These are phyloP conservation scores for Sphenodon punctatus DNA, from an alignment of 2,797 vertebrate genomes.

Conservation along the genomic window DNA sequence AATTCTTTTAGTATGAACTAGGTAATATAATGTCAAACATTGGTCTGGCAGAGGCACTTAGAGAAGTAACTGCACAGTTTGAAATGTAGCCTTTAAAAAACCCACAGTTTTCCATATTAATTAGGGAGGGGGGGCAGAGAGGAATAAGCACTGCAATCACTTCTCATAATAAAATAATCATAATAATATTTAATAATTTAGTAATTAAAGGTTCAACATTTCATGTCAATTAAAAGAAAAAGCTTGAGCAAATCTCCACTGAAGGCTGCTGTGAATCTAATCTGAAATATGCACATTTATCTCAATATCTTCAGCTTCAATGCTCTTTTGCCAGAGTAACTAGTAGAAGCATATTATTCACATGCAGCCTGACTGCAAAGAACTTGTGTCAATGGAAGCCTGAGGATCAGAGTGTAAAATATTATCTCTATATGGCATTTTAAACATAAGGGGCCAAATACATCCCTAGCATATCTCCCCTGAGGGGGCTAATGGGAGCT, in stretches of 20 bases:
- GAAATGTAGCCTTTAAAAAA: neutral
- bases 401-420: too few relatives aligned
- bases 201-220: neutral
- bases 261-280: neutral
- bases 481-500: neutral
- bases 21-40: neutral
- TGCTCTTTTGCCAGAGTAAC: neutral
- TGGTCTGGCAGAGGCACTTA: neutral
- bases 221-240: conserved; percentile 14
- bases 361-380: too few relatives aligned
- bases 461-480: neutral
- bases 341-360: neutral
- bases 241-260: neutral
- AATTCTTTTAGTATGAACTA: too few relatives aligned
- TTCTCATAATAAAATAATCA: conserved; percentile 33
- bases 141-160: conserved; percentile 6
- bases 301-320: neutral
- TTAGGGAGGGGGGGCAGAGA: neutral
- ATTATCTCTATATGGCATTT: neutral
- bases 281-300: neutral
- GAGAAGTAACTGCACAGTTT: neutral
- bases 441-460: neutral
- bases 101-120: conserved; percentile 11
- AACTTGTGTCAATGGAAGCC: too few relatives aligned
- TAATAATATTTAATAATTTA: too few relatives aligned